Percentiles rank a stretch among this genome's conserved stretches.
phyloP scores from a whole-genome alignment of 2,888 invertebrate species.

The Drosophila lacicola region DNA sequence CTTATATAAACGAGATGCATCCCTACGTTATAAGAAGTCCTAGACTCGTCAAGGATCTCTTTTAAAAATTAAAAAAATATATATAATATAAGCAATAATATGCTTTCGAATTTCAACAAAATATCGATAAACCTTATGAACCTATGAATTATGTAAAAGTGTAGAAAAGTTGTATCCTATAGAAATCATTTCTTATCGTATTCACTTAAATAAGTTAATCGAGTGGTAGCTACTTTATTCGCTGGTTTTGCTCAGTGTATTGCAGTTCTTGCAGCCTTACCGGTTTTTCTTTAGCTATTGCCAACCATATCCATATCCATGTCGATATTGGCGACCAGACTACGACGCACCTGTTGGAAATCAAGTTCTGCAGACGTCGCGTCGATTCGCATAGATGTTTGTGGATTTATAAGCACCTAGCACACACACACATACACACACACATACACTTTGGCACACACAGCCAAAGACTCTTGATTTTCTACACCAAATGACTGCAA shows the following conservation, averaged over 20 bases:
- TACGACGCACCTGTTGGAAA: conserved; percentile 83
- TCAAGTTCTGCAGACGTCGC: conserved; percentile 77
- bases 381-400: conserved; percentile 58
- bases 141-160: no score
- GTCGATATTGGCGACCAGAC: conserved; percentile 55
- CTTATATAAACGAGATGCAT: no score
- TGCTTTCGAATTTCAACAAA: no score
- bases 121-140: no score
- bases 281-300: conserved; percentile 59
- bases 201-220: background rate
- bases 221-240: conserved; percentile 2
- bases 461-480: conserved; percentile 19
- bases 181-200: no score
- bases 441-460: conserved; percentile 8
- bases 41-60: no score
- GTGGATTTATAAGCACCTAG: conserved; percentile 39
- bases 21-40: no score
- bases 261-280: conserved; percentile 55
- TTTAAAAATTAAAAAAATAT: no score
- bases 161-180: no score
- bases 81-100: no score
- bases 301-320: conserved; percentile 60
- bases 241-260: conserved; percentile 33
- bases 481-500: conserved; percentile 37
- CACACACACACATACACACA: conserved; percentile 13